Percentiles rank a stretch among this genome's conserved stretches.
Conservation (phyloP, 2,888 invertebrate genomes). For the Anagyrus pseudococci region DNA sequence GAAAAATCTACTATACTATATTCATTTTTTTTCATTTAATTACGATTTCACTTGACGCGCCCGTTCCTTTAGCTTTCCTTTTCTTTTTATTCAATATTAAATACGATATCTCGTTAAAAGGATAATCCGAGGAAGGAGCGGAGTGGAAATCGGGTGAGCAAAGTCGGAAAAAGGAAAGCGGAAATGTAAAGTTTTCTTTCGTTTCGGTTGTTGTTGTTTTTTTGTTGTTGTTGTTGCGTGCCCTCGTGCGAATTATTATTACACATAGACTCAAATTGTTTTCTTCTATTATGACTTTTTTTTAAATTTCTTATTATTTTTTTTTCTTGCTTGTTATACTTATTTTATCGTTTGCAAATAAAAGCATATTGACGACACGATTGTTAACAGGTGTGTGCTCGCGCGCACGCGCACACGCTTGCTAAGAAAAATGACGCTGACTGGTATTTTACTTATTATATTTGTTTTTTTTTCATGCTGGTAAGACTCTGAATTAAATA, state of each 20-base stretch:
- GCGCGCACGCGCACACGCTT: slow-evolving; percentile 39
- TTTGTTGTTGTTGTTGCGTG: slow-evolving; percentile 34
- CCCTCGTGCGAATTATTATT: slow-evolving; percentile 41
- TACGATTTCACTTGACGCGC: slow-evolving; percentile 37
- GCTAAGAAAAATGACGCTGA: slow-evolving; percentile 41
- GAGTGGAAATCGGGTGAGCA: slow-evolving; percentile 38
- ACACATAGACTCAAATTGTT: slow-evolving; percentile 38
- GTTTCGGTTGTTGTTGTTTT: slow-evolving; percentile 30
- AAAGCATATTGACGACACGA: slow-evolving; percentile 37
- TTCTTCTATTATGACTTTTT: slow-evolving; percentile 16
- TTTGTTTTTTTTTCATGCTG: slow-evolving; percentile 43
- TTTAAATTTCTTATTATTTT: slow-evolving; percentile 17
- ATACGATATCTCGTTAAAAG: slow-evolving; percentile 40
- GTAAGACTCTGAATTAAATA: slow-evolving; percentile 60
- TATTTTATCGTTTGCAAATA: slow-evolving; percentile 34
- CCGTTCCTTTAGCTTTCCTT: slow-evolving; percentile 34
- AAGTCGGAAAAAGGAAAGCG: slow-evolving; percentile 40
- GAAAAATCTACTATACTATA: slow-evolving; percentile 40
- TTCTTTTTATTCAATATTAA: slow-evolving; percentile 32
- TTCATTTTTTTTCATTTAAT: slow-evolving; percentile 35
- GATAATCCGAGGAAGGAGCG: slow-evolving; percentile 36
- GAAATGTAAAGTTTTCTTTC: slow-evolving; percentile 41
- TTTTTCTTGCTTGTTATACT: slow-evolving; percentile 26
- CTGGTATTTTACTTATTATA: slow-evolving; percentile 28
- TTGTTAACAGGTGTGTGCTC: slow-evolving; percentile 44